These are phyloP conservation scores for Paratrypauchen microcephalus DNA, from an alignment of 2,797 vertebrate species.

Conservation along the genomic window DNA sequence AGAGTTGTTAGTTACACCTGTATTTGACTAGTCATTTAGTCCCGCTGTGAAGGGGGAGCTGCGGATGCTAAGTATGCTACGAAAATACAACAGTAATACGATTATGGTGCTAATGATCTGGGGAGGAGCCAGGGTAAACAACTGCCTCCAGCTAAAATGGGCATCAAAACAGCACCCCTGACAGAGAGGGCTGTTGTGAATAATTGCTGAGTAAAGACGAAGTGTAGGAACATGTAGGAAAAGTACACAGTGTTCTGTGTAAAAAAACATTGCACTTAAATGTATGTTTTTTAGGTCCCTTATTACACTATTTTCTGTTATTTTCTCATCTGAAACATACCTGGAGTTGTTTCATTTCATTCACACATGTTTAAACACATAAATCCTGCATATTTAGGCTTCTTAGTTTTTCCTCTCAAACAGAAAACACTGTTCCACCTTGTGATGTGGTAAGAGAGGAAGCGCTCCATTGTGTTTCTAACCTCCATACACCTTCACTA, in stretches of 20 bases:
- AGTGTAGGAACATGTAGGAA: not conserved
- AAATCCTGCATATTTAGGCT: too few species aligned
- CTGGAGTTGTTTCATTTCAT: too few species aligned
- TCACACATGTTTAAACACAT: too few species aligned
- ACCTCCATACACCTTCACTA: too few species aligned
- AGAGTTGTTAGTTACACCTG: slow-evolving; percentile 38
- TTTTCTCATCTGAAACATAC: too few species aligned
- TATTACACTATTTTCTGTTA: too few species aligned
- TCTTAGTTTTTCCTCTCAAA: too few species aligned
- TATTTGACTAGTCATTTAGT: slow-evolving; percentile 34
- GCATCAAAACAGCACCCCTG: slow-evolving; percentile 6
- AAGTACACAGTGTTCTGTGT: not conserved
- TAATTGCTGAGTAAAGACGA: slow-evolving; percentile 10
- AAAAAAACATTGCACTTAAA: too few species aligned
- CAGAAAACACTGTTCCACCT: too few species aligned
- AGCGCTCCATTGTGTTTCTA: too few species aligned
- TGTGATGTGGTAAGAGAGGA: too few species aligned
- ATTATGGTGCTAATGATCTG: slow-evolving; percentile 31
- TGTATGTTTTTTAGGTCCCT: too few species aligned
- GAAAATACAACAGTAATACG: slow-evolving; percentile 29
- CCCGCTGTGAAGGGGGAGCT: slow-evolving; percentile 25
- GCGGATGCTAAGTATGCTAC: slow-evolving; percentile 26
- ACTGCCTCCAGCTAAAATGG: slow-evolving; percentile 2
- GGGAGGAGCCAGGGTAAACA: slow-evolving; percentile 34
- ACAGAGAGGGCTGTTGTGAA: not conserved